These are phyloP conservation scores for Phylloscopus collybita DNA, from an alignment of 2,797 vertebrate genomes.

Conservation along the genomic window DNA sequence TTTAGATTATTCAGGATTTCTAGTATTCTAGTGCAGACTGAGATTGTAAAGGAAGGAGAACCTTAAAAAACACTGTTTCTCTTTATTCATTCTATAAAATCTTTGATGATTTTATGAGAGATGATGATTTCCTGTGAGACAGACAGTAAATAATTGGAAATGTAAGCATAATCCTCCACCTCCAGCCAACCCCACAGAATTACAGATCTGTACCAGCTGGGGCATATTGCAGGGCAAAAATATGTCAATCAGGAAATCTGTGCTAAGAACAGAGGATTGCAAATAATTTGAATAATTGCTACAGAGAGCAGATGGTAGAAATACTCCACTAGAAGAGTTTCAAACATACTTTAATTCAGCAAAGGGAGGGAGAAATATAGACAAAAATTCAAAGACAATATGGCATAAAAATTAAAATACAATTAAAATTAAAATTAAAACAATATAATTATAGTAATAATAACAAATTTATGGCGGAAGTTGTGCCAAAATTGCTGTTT, in stretches of 20 bases:
- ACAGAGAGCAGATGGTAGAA: slow-evolving; percentile 34
- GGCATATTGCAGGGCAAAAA: neutral
- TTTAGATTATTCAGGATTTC: neutral
- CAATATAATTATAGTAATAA: neutral
- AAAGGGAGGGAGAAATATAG: neutral
- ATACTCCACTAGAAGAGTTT: neutral
- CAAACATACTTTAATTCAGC: slow-evolving; percentile 1
- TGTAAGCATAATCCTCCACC: neutral
- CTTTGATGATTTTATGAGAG: no score
- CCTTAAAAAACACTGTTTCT: neutral
- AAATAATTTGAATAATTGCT: slow-evolving; percentile 46
- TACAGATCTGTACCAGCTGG: neutral
- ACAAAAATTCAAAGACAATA: neutral
- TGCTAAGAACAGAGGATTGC: neutral
- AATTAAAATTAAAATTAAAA: neutral
- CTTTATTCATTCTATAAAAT: neutral
- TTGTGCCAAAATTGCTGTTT: neutral
- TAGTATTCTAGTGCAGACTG: neutral
- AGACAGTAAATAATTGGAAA: neutral
- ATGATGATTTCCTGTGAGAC: neutral
- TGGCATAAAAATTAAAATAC: neutral
- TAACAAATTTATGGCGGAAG: neutral
- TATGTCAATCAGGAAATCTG: neutral
- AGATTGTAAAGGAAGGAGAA: neutral
- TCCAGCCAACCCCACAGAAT: neutral